Conservation (phyloP, 2,888 invertebrate species). For the Rhogogaster chlorosoma region DNA sequence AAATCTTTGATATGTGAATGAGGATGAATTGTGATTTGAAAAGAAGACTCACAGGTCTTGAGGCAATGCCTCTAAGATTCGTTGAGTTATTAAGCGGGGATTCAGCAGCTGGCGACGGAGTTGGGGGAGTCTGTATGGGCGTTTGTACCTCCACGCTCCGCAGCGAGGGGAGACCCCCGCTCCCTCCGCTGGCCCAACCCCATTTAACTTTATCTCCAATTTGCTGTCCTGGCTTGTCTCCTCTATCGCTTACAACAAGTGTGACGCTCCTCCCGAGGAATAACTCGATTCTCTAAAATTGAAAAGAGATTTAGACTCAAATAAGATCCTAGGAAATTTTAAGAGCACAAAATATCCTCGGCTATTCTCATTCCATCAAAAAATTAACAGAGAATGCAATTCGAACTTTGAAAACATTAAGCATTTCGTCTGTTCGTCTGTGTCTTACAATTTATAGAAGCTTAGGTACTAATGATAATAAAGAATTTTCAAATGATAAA, state of each 20-base stretch:
- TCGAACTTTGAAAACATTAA: not conserved
- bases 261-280: slow-evolving; percentile 83
- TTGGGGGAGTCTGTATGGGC: slow-evolving; percentile 69
- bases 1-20: not conserved
- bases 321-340: not conserved
- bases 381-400: not conserved
- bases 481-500: not conserved
- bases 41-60: slow-evolving; percentile 71
- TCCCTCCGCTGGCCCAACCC: slow-evolving; percentile 74
- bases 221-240: slow-evolving; percentile 66
- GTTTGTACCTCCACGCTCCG: slow-evolving; percentile 74
- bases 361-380: not conserved
- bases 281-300: slow-evolving; percentile 81
- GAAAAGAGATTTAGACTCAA: slow-evolving; percentile 3
- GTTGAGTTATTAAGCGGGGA: slow-evolving; percentile 75
- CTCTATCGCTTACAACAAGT: slow-evolving; percentile 80
- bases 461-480: not conserved
- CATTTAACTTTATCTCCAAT: slow-evolving; percentile 71
- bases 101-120: slow-evolving; percentile 73
- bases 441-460: not conserved
- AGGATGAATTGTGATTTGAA: not conserved
- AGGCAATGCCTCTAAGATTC: slow-evolving; percentile 74
- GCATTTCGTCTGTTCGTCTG: not conserved
- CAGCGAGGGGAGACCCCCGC: slow-evolving; percentile 76
- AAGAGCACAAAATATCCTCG: not conserved